These are phyloP conservation scores for Capra hircus DNA, from an alignment of 2,113 vertebrate genomes.

Conservation along the genomic window DNA sequence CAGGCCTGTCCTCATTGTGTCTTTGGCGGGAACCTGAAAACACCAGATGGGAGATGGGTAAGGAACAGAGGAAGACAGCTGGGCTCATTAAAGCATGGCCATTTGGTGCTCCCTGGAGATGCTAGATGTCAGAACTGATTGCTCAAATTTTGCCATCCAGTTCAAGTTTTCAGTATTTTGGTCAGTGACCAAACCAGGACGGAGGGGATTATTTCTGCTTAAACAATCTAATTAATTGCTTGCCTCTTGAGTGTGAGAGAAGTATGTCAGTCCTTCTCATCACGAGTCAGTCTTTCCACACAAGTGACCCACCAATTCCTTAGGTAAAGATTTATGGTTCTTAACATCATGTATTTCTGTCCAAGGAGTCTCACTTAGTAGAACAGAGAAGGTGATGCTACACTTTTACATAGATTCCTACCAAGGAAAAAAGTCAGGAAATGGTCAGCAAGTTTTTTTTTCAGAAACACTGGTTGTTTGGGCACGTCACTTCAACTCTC, in stretches of 20 bases:
- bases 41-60: slow-evolving; percentile 34
- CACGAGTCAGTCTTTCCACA: not conserved
- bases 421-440: not conserved
- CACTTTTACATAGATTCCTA: not conserved
- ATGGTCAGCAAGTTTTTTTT: not conserved
- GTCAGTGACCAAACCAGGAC: not conserved
- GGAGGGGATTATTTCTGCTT: slow-evolving; percentile 50
- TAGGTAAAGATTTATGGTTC: not conserved
- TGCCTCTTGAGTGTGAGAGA: not conserved
- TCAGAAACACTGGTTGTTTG: not conserved
- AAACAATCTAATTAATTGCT: slow-evolving; percentile 53
- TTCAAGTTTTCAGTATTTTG: slow-evolving; percentile 34
- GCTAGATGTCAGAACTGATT: slow-evolving; percentile 23
- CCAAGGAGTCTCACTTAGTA: not conserved
- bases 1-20: not conserved
- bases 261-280: not conserved
- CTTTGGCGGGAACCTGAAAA: slow-evolving; percentile 36
- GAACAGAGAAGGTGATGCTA: not conserved
- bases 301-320: not conserved
- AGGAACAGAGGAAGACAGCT: not conserved
- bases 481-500: not conserved
- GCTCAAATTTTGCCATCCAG: slow-evolving; percentile 9
- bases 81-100: slow-evolving; percentile 9
- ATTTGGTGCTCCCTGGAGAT: slow-evolving; percentile 13
- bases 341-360: not conserved